Conservation (phyloP, 2,888 invertebrate species). For the Drosophila mulleri region DNA sequence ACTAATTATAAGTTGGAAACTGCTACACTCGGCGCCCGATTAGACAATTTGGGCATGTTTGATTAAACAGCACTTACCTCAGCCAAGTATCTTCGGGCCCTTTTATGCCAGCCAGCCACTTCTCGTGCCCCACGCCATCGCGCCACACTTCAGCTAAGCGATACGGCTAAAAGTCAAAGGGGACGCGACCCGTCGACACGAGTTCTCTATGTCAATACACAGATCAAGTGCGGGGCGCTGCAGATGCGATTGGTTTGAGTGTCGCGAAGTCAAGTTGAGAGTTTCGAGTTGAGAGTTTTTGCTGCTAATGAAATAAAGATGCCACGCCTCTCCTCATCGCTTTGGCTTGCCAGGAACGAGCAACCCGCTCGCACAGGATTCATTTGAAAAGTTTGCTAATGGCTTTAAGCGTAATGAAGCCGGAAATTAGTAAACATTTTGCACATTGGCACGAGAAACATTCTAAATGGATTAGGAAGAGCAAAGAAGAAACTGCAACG, state of each 20-base stretch:
- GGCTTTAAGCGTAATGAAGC: constrained; percentile 78
- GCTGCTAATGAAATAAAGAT: constrained; percentile 68
- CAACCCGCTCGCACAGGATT: constrained; percentile 42
- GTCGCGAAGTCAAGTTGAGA: constrained; percentile 47
- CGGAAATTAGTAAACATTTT: constrained; percentile 78
- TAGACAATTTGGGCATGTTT: constrained; percentile 52
- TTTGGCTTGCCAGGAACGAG: background rate
- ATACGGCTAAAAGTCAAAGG: constrained; percentile 44
- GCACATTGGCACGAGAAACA: constrained; percentile 47
- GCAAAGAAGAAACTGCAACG: background rate
- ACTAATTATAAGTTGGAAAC: constrained; percentile 60
- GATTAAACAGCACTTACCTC: constrained; percentile 62
- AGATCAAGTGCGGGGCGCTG: constrained; percentile 13
- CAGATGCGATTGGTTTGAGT: constrained; percentile 23
- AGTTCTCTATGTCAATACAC: constrained; percentile 35
- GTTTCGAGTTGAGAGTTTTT: constrained; percentile 48
- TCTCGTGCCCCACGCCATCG: background rate
- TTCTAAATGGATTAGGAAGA: constrained; percentile 9
- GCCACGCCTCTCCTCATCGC: constrained; percentile 19
- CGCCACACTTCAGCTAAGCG: constrained; percentile 31
- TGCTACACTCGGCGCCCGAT: constrained; percentile 32
- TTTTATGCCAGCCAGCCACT: background rate
- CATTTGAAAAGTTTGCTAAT: constrained; percentile 76
- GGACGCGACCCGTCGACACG: constrained; percentile 29
- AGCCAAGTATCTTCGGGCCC: background rate